Evolutionary conservation across 2,888 invertebrate species (phyloP).

Genomic region (Crepidodera aurea): DNA sequence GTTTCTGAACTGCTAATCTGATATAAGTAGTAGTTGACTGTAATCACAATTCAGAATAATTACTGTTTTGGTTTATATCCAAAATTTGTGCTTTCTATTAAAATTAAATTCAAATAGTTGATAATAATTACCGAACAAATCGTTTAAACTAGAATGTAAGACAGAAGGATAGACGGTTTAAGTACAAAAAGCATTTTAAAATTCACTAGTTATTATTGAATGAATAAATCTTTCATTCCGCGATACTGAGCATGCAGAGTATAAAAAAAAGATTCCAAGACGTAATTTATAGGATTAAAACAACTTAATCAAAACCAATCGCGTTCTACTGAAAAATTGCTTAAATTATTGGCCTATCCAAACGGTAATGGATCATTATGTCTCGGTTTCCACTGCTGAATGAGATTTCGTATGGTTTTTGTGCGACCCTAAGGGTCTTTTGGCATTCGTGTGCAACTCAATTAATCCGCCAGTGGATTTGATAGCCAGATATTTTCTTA

Average conservation of each 20-base stretch:
- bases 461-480: background rate
- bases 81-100: too few relatives aligned
- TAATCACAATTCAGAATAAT: too few relatives aligned
- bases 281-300: constrained; percentile 1
- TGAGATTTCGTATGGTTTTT: constrained; percentile 5
- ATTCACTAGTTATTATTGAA: too few relatives aligned
- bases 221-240: background rate
- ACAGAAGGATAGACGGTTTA: too few relatives aligned
- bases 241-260: background rate
- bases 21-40: too few relatives aligned
- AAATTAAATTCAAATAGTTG: too few relatives aligned
- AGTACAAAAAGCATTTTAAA: too few relatives aligned
- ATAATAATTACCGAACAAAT: too few relatives aligned
- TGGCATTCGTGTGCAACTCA: constrained; percentile 1
- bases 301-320: constrained; percentile 1
- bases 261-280: background rate
- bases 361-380: constrained; percentile 15
- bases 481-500: background rate
- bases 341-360: constrained; percentile 15
- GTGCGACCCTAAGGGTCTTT: background rate
- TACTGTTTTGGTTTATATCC: too few relatives aligned
- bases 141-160: too few relatives aligned
- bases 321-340: constrained; percentile 5
- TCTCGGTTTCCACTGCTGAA: constrained; percentile 4
- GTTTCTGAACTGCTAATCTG: too few relatives aligned